Base-by-base conservation (phyloP, 2,797 vertebrate genomes). In the Microcaecilia unicolor region DNA sequence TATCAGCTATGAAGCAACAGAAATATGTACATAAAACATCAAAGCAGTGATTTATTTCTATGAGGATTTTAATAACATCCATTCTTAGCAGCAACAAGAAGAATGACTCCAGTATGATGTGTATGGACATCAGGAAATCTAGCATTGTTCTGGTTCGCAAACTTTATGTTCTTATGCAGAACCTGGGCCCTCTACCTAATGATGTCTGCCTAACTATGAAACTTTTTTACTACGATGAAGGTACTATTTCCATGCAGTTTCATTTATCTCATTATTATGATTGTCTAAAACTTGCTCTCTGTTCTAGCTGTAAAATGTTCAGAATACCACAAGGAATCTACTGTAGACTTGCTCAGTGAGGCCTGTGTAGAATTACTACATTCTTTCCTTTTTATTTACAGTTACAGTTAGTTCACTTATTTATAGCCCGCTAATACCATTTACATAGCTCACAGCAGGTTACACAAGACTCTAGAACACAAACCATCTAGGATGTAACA, bases 91-190 rank as follows among this genome's bases (percentile, higher is more conserved):
- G 54, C 40, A 58, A 56, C 18, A 58, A 37, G 38, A 44, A 4
- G 15, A 37, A 3, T 3, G 24, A 57, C 3, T 57, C 69, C 15
- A 55, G 37, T 1, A 31, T 85, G 67, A 55, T 50, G 4, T 78
- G 74, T 34, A 67, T 64, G n/a, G 85, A 87, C 68, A 88, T 84
- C 3, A 93, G 76, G 81, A 93, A 78, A 65, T 88, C 91, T 22
- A 92, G 91, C 46, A 71, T 92, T 71, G 70, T 97, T 40, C 80
- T 98, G 41, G 81, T 98, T 52, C 86, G 92, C 51, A 98, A 97
- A 72, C 91, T 98, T 25, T 97, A 88, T 51, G 43, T 87, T 2
- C 81, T 98, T 43, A 94, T 98, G 90, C 94, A 98, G 61, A 91
- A 88, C 65, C 80, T 98, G 32, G 86, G 86, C 11, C 91, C 92